Evolutionary conservation across 2,797 vertebrate species (phyloP), one percentile per base, ranked within the genome.

Genomic region (Orientallactaga sibirica): DNA sequence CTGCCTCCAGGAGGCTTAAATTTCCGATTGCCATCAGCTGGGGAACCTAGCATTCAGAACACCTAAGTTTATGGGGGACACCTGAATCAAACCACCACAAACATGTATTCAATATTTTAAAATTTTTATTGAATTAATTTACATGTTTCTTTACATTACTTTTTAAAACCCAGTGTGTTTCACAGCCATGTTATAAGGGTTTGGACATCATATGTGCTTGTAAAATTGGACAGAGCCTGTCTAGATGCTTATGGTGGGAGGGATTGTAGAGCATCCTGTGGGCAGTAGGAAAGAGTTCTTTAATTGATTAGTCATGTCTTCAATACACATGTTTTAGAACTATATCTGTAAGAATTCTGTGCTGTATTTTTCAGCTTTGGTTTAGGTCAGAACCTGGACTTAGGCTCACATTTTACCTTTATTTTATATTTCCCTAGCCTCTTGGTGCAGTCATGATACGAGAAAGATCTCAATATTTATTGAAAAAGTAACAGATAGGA

Each of bases 141-240:
- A 61, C 27, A 55, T 79, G 15, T 7, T 66, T 79, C 77, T 90
- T 79, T 87, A 43, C 43, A 2, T 25, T 86, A 66, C 1, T 74
- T 43, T 92, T 95, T 1, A 86, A 91, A 96, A 95, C 41, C 14
- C 14, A 15, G 3, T 41, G 22, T 75, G 24, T 77, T 90, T 96
- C 29, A 85, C 8, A 61, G 14, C 5, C 12, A 74, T 15, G 77
- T 73, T 80, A 92, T 29, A 80, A 43, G 61, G 29, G 74, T 27
- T 80, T 64, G n/a, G 7, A n/a, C 52, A 22, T 10, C 25, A 43
- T 7, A 33, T 11, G 22, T 68, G 16, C 0, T 70, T 64, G 29
- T 75, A 62, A 43, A 62, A 43, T 64, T 64, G 10, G 70, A 41
- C 12, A 82, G 37, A 37, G 5, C 24, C 18, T 64, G 73, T 67